Evolutionary conservation across 2,113 vertebrate genomes (phyloP).

Genomic region (Notothenia rossii): DNA sequence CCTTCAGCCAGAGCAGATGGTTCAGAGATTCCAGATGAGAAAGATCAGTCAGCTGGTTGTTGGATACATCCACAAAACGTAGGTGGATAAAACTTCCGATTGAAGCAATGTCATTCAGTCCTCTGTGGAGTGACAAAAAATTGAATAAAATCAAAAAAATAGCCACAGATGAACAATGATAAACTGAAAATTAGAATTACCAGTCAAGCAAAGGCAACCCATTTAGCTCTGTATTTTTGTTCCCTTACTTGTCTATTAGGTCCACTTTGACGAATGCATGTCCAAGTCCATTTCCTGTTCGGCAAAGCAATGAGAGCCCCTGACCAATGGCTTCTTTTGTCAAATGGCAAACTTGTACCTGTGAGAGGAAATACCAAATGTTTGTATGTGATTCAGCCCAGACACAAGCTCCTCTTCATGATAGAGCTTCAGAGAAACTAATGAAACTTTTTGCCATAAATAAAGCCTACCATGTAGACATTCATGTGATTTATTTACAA

Average conservation of each 20-base stretch:
- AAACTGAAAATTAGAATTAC: not conserved
- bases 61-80: constrained; percentile 92
- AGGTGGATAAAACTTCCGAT: constrained; percentile 89
- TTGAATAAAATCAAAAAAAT: not conserved
- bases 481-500: not conserved
- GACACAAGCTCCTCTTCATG: not conserved
- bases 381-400: not conserved
- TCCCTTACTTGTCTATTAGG: constrained; percentile 85
- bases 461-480: not conserved
- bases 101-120: constrained; percentile 87
- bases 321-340: constrained; percentile 84
- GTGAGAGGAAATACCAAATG: constrained; percentile 9
- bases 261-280: constrained; percentile 92
- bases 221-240: not conserved
- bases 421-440: not conserved
- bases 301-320: constrained; percentile 89
- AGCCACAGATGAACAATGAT: not conserved
- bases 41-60: constrained; percentile 89
- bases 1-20: constrained; percentile 93
- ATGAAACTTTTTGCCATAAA: not conserved
- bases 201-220: not conserved
- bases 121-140: constrained; percentile 70
- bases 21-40: constrained; percentile 87
- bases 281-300: constrained; percentile 87
- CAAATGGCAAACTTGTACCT: constrained; percentile 75